Base-by-base conservation (phyloP, 2,797 vertebrate genomes). In the Sebastiscus albofasciatus region DNA sequence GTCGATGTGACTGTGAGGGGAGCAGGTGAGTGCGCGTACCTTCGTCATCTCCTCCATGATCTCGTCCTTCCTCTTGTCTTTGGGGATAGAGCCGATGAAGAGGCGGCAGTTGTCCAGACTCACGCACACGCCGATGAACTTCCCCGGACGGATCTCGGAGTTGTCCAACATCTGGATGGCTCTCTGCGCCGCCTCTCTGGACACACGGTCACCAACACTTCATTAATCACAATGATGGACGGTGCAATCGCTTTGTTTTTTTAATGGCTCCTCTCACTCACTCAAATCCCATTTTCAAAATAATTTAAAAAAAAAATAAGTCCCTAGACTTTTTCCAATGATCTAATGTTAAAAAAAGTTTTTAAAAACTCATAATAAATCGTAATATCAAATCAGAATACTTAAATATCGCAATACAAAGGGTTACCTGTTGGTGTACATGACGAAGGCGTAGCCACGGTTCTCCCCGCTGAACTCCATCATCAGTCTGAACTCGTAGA, bases 401-500 rank as follows among this genome's bases (percentile, higher is more conserved):
- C 26, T 27, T 27, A 27, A 27, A 27, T 27, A 27, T 27, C 26
- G 26, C 26, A 42, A 42, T 42, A 16, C 39, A 42, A 42, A 22
- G n/a, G 11, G 11, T 58, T 16, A 93, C 95, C 96, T 97, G 75
- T 93, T 94, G 79, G 97, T 97, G 84, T 97, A 99, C 97, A 97
- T 99, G 78, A 99, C 96, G 85, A 99, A 99, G 79, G 98, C 98
- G 74, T 99, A 99, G 89, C 98, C 98, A n/a, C 98, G 95, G 94
- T 99, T 99, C 90, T 98, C 96, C 27, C 98, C 98, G 29, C 96
- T 99, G 94, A 99, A 99, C 90, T 99, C 97, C 98, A 99, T 97
- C 98, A 99, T 99, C 87, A 99, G 94, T 13, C 98, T 95, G 92
- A 99, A 97, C 94, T 98, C 98, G 72, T 99, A 99, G 91, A 99